Conservation (phyloP, 2,888 invertebrate genomes). For the Chelonus formosanus region DNA sequence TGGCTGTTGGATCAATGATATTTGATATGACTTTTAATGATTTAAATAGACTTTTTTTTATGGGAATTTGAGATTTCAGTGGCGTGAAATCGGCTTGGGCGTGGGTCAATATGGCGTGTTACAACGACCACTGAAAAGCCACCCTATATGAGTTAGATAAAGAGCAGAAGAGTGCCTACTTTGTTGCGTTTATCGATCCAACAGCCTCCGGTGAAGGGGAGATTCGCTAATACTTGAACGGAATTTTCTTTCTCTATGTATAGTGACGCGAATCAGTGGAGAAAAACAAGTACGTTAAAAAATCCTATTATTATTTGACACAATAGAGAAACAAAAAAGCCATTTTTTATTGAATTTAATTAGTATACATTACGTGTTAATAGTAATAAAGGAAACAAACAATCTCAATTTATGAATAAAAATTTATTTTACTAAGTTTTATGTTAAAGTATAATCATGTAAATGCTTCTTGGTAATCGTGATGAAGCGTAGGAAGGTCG, state of each 20-base stretch:
- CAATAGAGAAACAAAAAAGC: no score
- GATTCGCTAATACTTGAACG: slow-evolving; percentile 31
- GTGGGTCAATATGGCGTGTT: slow-evolving; percentile 31
- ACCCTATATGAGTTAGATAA: slow-evolving; percentile 9
- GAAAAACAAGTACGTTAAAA: neutral
- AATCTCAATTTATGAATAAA: no score
- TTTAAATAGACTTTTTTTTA: neutral
- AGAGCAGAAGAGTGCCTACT: slow-evolving; percentile 14
- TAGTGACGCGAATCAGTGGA: neutral
- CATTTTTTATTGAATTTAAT: no score
- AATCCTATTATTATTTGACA: no score
- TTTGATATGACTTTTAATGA: no score
- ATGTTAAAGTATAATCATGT: no score
- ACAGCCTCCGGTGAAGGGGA: slow-evolving; percentile 46
- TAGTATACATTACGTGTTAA: no score
- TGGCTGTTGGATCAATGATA: no score
- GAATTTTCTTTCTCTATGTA: slow-evolving; percentile 28
- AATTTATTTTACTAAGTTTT: no score
- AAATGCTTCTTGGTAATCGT: neutral
- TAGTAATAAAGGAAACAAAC: no score
- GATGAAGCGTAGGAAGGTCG: slow-evolving; percentile 24
- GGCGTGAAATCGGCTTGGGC: slow-evolving; percentile 29
- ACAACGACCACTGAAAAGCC: slow-evolving; percentile 27
- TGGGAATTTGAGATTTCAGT: neutral
- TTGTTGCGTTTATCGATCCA: slow-evolving; percentile 51